Evolutionary conservation across 2,888 invertebrate species (phyloP), one percentile per base, ranked within the genome.

Genomic region (Rotaria magnacalcarata): DNA sequence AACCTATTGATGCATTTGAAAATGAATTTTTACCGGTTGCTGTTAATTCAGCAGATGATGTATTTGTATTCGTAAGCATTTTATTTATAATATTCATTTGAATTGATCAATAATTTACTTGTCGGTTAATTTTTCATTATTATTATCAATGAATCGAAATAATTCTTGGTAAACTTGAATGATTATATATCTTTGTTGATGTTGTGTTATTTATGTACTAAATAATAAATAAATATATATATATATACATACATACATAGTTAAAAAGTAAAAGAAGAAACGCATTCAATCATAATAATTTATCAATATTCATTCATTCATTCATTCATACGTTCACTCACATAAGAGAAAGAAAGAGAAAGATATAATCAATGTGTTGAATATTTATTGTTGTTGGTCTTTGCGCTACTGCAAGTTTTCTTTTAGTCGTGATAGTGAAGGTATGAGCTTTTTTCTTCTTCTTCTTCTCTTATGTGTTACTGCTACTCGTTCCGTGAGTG

Each of bases 141-240:
- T 67, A 67, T 67, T 67, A 67, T 67, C 67, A 67, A 67, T 67
- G 34, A 67, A 34, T 67, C 67, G 67, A 67, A 67, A 67, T 67
- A 67, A 67, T 34, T 67, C 67, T 67, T 67, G 14, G 34, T 14
- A 67, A 34, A 67, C 67, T 67, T 67, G 34, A 67, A 34, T 67
- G 27, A 67, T 67, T 41, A 67, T 67, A 34, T 67, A 7, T 67
- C 67, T 67, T 67, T 67, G 34, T 67, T 67, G 67, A 67, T 67
- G 34, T 67, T 67, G 27, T n/a, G 34, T 34, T 67, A 67, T 67
- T 34, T 34, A 67, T 67, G 34, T 67, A 67, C 67, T 67, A 67
- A 67, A 67, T 67, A 67, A 67, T 67, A 67, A 67, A 67, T 67
- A 67, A 67, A 67, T 67, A 67, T 34, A 67, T 67, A 67, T 41